phyloP scores from a whole-genome alignment of 2,888 invertebrate species.

The Mythimna albipuncta region DNA sequence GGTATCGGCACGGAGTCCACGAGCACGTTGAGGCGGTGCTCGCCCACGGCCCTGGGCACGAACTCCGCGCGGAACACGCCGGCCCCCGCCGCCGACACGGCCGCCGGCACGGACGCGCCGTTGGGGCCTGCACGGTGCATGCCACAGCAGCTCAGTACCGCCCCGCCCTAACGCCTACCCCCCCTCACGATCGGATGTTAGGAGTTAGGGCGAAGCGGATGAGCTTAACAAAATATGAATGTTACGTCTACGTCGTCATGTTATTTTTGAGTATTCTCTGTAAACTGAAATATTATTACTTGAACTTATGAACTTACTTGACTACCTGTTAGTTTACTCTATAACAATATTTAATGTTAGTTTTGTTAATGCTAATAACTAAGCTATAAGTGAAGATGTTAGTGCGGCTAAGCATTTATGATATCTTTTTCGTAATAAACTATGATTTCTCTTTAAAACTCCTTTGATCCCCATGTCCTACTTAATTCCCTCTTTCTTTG shows the following conservation, averaged over 20 bases:
- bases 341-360: conserved; percentile 42
- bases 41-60: conserved; percentile 97
- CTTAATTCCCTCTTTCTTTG: conserved; percentile 37
- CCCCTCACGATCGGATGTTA: conserved; percentile 74
- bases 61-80: conserved; percentile 97
- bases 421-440: conserved; percentile 53
- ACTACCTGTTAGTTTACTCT: conserved; percentile 54
- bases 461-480: conserved; percentile 43
- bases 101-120: conserved; percentile 97
- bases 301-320: conserved; percentile 52
- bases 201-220: conserved; percentile 90
- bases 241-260: conserved; percentile 80
- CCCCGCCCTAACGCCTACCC: conserved; percentile 81
- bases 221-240: conserved; percentile 80
- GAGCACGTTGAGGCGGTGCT: conserved; percentile 96
- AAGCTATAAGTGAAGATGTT: conserved; percentile 68
- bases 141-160: conserved; percentile 82
- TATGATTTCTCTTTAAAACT: conserved; percentile 38
- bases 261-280: conserved; percentile 76
- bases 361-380: conserved; percentile 58
- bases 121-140: conserved; percentile 94
- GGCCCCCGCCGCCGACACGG: conserved; percentile 95
- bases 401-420: conserved; percentile 81
- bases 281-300: conserved; percentile 68
- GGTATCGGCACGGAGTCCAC: conserved; percentile 95